Percentiles rank a stretch among this genome's conserved stretches.
These are phyloP conservation scores for Melanotaenia boesemani DNA, from an alignment of 2,797 vertebrate species.

Conservation along the genomic window DNA sequence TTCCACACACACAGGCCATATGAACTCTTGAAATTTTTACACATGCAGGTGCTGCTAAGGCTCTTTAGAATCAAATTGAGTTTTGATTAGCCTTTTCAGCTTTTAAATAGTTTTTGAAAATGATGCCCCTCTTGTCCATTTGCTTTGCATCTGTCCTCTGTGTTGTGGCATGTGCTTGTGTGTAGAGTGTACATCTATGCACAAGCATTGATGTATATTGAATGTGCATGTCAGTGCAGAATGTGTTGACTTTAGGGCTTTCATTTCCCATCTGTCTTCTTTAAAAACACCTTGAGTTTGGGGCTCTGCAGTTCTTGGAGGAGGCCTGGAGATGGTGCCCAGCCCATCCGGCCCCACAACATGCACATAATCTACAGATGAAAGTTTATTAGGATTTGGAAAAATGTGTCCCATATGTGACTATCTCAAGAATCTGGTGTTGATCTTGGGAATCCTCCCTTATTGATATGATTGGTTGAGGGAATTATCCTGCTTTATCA, in stretches of 20 bases:
- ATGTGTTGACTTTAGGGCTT: slow-evolving; percentile 34
- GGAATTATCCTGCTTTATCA: slow-evolving; percentile 82
- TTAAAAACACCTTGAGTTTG: slow-evolving; percentile 50
- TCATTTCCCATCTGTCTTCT: slow-evolving; percentile 59
- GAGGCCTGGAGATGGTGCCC: slow-evolving; percentile 60
- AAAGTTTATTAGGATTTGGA: slow-evolving; percentile 84
- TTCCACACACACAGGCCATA: not conserved
- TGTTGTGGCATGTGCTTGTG: not conserved
- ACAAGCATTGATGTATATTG: slow-evolving; percentile 2
- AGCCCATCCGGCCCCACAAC: slow-evolving; percentile 50
- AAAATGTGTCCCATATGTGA: slow-evolving; percentile 85
- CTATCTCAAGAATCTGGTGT: slow-evolving; percentile 77
- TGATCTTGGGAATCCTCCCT: slow-evolving; percentile 81
- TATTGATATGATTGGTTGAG: slow-evolving; percentile 81
- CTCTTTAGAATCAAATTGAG: not conserved
- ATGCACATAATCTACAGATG: slow-evolving; percentile 75
- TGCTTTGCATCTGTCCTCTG: not conserved
- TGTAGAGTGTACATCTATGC: not conserved
- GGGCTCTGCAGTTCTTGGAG: slow-evolving; percentile 36
- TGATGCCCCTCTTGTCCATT: not conserved
- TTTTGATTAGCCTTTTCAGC: not conserved
- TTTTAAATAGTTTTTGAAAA: not conserved
- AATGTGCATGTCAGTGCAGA: slow-evolving; percentile 3
- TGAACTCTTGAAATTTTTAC: not conserved
- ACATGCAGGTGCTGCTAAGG: not conserved